Evolutionary conservation across 1,140 invertebrate genomes (phyloP), one percentile per base, ranked within the genome.

Genomic region (Drosophila sucinea): DNA sequence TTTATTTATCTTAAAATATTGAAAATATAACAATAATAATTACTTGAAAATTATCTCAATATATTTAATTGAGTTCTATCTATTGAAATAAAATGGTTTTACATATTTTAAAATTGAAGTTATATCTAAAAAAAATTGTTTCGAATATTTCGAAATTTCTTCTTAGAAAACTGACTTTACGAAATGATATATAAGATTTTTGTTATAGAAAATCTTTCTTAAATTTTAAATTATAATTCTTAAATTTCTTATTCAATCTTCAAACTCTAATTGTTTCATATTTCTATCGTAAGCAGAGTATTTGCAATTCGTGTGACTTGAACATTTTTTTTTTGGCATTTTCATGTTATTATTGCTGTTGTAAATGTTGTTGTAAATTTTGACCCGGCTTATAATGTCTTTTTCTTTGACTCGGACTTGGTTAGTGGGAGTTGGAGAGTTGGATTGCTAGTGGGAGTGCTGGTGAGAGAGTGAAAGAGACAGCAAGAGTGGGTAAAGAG

Each of bases 261-360:
- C 17, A 17, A 17, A 17, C 17, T 17, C 17, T 17, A 17, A 17
- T 17, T 17, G 17, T 17, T 17, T 56, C 4, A 63, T 56, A 51
- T 63, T 55, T 7, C 17, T 25, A 6, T 38, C 17, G 8, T 27
- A 8, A 10, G 4, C 35, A 67, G 11, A 54, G 73, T 73, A 73
- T 23, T 41, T 23, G 0, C 1, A 1, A 23, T 58, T 69, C 65
- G 40, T 55, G 2, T 1, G 56, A 57, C 30, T 17, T 8, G 0
- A 4, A 57, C 4, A 11, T 57, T 8, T 30, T 57, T 8, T 30
- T 41, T 10, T 0, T 38, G 35, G 10, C 4, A 11, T 32, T 41
- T 1, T 58, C 56, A 76, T 62, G 17, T 70, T 76, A 75, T 77
- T 77, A 76, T 74, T 77, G 61, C 29, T 6, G 40, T 62, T 40